Percentiles rank a stretch among this genome's conserved stretches.
These are phyloP conservation scores for Rhingia campestris DNA, from an alignment of 2,888 invertebrate species.

Conservation along the genomic window DNA sequence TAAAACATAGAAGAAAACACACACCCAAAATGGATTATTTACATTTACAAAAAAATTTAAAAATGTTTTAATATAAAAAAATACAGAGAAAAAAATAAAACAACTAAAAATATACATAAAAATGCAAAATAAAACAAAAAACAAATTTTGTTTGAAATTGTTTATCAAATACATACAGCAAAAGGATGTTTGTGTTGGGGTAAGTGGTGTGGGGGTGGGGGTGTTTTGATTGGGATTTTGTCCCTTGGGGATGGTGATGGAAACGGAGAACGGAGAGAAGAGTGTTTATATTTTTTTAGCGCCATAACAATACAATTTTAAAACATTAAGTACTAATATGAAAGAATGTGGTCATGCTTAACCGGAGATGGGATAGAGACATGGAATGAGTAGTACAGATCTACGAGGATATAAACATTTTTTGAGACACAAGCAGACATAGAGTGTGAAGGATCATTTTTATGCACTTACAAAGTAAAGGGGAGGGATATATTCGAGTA, in stretches of 20 bases:
- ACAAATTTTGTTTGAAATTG: constrained; percentile 21
- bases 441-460: not conserved
- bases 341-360: constrained; percentile 38
- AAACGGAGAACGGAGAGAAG: not conserved
- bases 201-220: not conserved
- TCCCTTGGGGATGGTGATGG: not conserved
- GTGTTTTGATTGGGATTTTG: not conserved
- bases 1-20: constrained; percentile 83
- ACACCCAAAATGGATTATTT: constrained; percentile 83
- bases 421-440: not conserved
- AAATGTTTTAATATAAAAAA: constrained; percentile 76
- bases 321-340: constrained; percentile 9
- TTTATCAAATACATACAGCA: constrained; percentile 67
- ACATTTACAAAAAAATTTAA: constrained; percentile 81
- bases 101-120: constrained; percentile 64
- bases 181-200: constrained; percentile 38
- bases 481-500: too few species aligned
- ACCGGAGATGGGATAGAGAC: not conserved
- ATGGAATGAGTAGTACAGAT: not conserved
- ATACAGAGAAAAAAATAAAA: constrained; percentile 68
- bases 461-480: not conserved
- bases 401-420: too few species aligned
- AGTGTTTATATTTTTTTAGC: not conserved
- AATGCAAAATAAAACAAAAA: constrained; percentile 63
- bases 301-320: constrained; percentile 20